A percentile compares a stretch with the other conserved stretches of the same genome.
Evolutionary conservation across 2,113 vertebrate species (phyloP).

Genomic region (Calonectris borealis): DNA sequence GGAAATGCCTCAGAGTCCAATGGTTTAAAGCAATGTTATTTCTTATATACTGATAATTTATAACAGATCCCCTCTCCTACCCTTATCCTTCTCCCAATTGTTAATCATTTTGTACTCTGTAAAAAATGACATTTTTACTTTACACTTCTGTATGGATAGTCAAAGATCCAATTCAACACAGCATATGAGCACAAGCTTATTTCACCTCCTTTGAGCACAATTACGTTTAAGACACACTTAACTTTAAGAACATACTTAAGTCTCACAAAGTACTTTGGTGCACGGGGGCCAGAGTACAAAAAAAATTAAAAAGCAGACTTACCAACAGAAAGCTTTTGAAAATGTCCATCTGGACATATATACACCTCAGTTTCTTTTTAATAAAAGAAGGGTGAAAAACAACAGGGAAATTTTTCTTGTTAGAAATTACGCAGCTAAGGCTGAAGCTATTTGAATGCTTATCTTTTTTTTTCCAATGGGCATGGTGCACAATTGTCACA

Average conservation of each 20-base stretch:
- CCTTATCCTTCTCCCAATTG: not conserved
- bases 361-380: not conserved
- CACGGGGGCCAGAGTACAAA: not conserved
- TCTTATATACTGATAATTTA: not conserved
- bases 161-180: not conserved
- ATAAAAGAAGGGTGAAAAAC: not conserved
- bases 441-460: rapidly evolving
- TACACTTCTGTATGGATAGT: not conserved
- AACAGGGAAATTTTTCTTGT: not conserved
- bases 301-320: not conserved
- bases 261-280: not conserved
- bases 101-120: not conserved
- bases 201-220: not conserved
- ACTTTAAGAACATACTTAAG: not conserved
- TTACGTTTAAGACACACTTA: not conserved
- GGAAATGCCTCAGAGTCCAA: not conserved
- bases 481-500: not conserved
- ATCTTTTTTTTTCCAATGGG: not conserved
- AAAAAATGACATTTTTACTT: not conserved
- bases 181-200: not conserved
- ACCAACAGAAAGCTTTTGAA: not conserved
- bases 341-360: not conserved
- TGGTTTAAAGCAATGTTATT: not conserved
- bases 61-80: not conserved
- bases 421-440: not conserved